A percentile compares a stretch with the other conserved stretches of the same genome.
Evolutionary conservation across 2,113 vertebrate genomes (phyloP).

Genomic region (Peromyscus leucopus): DNA sequence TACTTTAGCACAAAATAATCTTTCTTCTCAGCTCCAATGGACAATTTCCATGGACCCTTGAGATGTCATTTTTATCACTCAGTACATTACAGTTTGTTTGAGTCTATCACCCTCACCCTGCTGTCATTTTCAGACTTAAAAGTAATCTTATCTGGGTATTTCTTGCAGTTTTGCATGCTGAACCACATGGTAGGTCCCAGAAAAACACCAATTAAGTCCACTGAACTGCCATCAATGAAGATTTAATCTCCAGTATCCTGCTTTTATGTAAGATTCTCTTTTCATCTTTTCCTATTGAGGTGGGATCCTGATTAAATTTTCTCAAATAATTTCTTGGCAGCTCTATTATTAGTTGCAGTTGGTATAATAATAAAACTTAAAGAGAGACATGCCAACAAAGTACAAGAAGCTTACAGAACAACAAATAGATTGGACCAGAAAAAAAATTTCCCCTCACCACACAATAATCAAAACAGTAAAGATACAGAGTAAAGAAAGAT

Average conservation of each 20-base stretch:
- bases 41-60: background rate
- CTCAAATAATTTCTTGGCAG: background rate
- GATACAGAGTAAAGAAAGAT: background rate
- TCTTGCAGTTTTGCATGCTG: background rate
- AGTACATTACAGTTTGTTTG: background rate
- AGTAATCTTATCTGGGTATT: background rate
- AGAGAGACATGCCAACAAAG: background rate
- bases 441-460: background rate
- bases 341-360: background rate
- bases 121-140: background rate
- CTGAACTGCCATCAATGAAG: background rate
- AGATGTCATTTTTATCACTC: background rate
- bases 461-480: background rate
- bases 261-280: background rate
- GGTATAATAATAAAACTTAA: background rate
- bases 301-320: conserved; percentile 32
- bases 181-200: background rate
- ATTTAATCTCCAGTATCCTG: background rate
- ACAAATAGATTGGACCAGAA: background rate
- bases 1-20: background rate
- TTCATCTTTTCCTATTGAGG: conserved; percentile 13
- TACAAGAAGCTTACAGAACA: background rate
- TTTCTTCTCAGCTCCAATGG: background rate
- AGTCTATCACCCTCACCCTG: background rate
- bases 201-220: conserved; percentile 1